Evolutionary conservation across 2,888 invertebrate genomes (phyloP), one percentile per base, ranked within the genome.

Genomic region (Theodoxus fluviatilis): DNA sequence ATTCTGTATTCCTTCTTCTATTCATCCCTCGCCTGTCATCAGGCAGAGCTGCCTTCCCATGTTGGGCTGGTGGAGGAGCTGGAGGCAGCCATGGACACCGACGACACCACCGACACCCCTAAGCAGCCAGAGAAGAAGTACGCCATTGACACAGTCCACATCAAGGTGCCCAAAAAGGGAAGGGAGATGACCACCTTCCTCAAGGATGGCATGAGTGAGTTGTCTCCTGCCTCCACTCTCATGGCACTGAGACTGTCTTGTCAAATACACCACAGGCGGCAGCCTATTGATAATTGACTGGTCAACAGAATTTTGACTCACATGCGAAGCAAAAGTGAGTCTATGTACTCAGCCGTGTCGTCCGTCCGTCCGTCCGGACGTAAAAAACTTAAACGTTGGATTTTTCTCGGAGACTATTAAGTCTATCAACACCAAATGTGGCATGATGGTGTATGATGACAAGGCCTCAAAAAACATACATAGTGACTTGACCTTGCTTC

Each of bases 101-200:
- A 84, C 38, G 76, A 78, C 49, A 83, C 81, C n/a, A 71, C 72
- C 7, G 71, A 74, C 35, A 67, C 76, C 3, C 76, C 78, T 7
- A 77, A 77, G 28, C 78, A 84, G 65, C 69, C 79, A 4, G 77
- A 82, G n/a, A 87, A 86, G 72, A 88, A 88, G 73, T 88, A 88
- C 77, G 96, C 93, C 87, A 94, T 99, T 40, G 99, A 98, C 80
- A 96, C 97, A 6, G 95, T 94, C 2, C 94, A 93, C 83, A 90
- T 99, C 6, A 94, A 95, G 84, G 94, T 96, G 0, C 95, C 98
- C 0, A 90, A 96, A 0, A 92, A 93, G 15, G 90, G 90, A 75
- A 91, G 95, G 93, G 98, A 98, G 86, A 91, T 95, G 43, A 91
- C 91, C 69, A 94, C 93, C 3, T 98, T 95, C 85, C 94, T 99